These are phyloP conservation scores for Crotalus horridus DNA, from an alignment of 2,113 vertebrate genomes.

Conservation along the genomic window DNA sequence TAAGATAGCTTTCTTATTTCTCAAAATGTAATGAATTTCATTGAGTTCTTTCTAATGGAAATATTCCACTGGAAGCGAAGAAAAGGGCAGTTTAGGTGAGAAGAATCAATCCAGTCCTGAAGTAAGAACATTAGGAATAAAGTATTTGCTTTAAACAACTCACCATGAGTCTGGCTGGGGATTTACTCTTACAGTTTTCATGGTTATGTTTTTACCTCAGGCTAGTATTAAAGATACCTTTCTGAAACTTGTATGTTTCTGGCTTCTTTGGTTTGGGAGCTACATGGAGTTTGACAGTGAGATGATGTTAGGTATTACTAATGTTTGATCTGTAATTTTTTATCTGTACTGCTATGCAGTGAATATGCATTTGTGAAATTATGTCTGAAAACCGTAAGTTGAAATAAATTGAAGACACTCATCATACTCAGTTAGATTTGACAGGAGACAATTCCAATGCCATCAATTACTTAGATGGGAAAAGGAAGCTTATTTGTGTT, in stretches of 20 bases:
- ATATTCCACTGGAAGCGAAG: not conserved
- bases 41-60: not conserved
- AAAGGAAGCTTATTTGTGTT: not conserved
- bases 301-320: not conserved
- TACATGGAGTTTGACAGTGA: not conserved
- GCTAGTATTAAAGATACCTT: not conserved
- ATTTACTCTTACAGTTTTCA: not conserved
- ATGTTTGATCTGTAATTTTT: not conserved
- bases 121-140: not conserved
- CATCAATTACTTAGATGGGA: not conserved
- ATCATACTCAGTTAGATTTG: not conserved
- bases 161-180: not conserved
- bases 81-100: not conserved
- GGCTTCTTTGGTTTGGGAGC: not conserved
- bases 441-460: not conserved
- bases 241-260: not conserved
- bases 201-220: not conserved
- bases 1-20: not conserved
- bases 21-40: not conserved
- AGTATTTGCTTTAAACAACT: not conserved
- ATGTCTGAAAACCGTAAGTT: not conserved
- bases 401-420: not conserved
- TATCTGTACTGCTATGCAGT: not conserved
- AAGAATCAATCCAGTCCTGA: not conserved
- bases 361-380: not conserved